These are phyloP conservation scores for Bradysia coprophila DNA, from an alignment of 1,140 invertebrate genomes.

Conservation along the genomic window DNA sequence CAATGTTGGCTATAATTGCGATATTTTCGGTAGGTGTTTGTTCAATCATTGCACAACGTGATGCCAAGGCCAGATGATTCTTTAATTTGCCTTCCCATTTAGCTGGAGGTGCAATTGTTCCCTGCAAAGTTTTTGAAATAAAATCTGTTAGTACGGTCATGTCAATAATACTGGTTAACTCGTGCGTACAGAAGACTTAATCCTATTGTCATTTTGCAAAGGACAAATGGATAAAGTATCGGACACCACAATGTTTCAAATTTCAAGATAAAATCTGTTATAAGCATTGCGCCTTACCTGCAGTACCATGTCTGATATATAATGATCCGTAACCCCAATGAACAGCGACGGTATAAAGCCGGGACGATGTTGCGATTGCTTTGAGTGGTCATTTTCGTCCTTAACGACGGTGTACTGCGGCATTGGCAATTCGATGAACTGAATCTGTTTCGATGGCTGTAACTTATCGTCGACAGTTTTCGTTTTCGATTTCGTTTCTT, in stretches of 20 bases:
- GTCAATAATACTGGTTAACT: no score
- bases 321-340: conserved; percentile 45
- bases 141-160: no score
- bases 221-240: not conserved
- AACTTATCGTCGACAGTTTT: not conserved
- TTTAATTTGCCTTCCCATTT: conserved; percentile 29
- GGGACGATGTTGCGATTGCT: conserved; percentile 8
- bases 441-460: conserved; percentile 7
- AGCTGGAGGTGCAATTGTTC: conserved; percentile 22
- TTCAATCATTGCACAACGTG: conserved; percentile 38
- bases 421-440: conserved; percentile 10
- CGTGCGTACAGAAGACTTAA: no score
- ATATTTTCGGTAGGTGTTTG: conserved; percentile 57
- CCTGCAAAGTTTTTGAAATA: no score
- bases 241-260: not conserved
- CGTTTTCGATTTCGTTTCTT: not conserved
- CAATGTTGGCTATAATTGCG: conserved; percentile 66
- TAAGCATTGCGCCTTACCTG: no score
- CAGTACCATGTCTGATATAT: conserved; percentile 54
- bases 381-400: no score
- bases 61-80: conserved; percentile 31
- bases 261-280: no score
- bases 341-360: conserved; percentile 34
- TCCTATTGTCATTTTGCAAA: no score
- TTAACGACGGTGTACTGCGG: not conserved